Evolutionary conservation across 2,113 vertebrate species (phyloP), one percentile per base, ranked within the genome.

Genomic region (Nestor notabilis): DNA sequence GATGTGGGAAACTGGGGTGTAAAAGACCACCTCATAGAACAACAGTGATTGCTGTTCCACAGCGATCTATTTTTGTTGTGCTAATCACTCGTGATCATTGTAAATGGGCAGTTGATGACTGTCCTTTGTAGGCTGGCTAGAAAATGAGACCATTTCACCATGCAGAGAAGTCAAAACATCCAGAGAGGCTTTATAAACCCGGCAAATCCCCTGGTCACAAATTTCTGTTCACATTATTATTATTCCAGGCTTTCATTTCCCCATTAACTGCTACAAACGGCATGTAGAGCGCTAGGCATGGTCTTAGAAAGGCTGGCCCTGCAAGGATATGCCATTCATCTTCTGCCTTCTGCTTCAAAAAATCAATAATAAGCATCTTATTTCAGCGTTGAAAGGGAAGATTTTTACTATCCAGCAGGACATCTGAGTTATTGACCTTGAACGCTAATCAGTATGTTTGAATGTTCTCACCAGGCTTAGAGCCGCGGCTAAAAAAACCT

Each of bases 351-450:
- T 63, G 37, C 81, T 75, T 84, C 55, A 19, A 43, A 77, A 94
- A 90, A 80, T 97, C 89, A 65, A 63, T 91, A 86, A 83, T 91
- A 87, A 95, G 76, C 86, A 71, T 95, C 95, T 93, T 49, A 91
- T 92, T 97, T 83, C 89, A 83, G 89, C 29, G 19, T 29, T 81
- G 94, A 92, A 95, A 91, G 69, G 90, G 74, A 92, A 70, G 50
- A 84, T 91, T 95, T 91, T 96, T 79, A 58, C 64, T 50, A 53
- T 93, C 89, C n/a, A 68, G 83, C 63, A 80, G 63, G 64, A 88
- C 75, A 33, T 75, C 88, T 63, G 87, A 92, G 68, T 92, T 84
- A 94, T 49, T 93, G 95, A 97, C 96, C 97, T 97, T 96, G 96
- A 96, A 83, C 33, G 0, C 41, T 80, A 50, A 83, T 84, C 72